Evolutionary conservation across 2,797 vertebrate genomes (phyloP), one percentile per base, ranked within the genome.

Genomic region (Lerista edwardsae): DNA sequence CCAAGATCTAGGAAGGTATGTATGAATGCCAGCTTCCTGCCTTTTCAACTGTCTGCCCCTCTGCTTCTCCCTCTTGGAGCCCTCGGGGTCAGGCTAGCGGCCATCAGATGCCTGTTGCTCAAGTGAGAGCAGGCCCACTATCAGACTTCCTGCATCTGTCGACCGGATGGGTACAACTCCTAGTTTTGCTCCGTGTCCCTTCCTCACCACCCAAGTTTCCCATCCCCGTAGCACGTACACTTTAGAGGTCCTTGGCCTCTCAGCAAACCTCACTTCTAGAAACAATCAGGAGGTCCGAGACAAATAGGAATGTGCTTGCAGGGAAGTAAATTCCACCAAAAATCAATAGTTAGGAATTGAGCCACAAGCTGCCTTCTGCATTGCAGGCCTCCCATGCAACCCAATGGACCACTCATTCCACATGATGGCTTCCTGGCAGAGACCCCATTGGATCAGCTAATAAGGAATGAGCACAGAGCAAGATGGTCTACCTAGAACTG

Each of bases 81-180:
- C 65, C 75, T 29, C 44, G 59, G 65, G 71, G 65, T 79, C 69
- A 82, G 29, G 23, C 27, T 39, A 80, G 74, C 51, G 78, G 73
- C 69, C 65, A 55, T 75, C 68, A 67, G 82, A 65, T 10, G 68
- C 59, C 29, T 36, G 9, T 72, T 75, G 75, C 65, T 31, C 73
- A 64, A 68, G 59, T 36, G 62, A 81, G 75, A 47, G 76, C 57
- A 86, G 61, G 73, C 36, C 83, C 34, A 51, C 83, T 85, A 91
- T 79, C 86, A 81, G 84, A 87, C 80, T 80, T 85, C 74, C 73
- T 80, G 74, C 81, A 87, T 89, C 86, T 89, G 86, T 75, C 84
- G 80, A 86, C 67, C 23, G 73, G 76, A 85, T 62, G 87, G 64
- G 62, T 75, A 74, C 47, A 61, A 85, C 25, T 78, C 73, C 55